These are phyloP conservation scores for Dendrolimus punctatus DNA, from an alignment of 1,140 invertebrate genomes.

Conservation along the genomic window DNA sequence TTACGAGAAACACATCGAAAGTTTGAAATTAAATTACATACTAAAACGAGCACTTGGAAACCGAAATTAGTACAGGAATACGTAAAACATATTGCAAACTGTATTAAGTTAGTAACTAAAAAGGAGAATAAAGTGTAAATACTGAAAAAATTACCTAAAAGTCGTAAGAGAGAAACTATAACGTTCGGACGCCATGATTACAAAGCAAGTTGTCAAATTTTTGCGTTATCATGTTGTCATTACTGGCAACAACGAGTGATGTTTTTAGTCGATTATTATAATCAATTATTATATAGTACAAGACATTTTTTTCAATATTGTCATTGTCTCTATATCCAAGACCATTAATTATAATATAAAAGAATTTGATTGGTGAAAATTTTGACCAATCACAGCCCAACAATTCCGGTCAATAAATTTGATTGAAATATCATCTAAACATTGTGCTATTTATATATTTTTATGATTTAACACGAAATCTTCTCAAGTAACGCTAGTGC, in stretches of 20 bases:
- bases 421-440: constrained; percentile 22
- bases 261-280: no score
- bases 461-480: constrained; percentile 16
- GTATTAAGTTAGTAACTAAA: no score
- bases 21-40: not conserved
- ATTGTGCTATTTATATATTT: constrained; percentile 49
- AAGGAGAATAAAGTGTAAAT: constrained; percentile 2
- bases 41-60: not conserved
- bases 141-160: constrained; percentile 85
- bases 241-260: constrained; percentile 6
- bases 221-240: constrained; percentile 27
- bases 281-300: not conserved
- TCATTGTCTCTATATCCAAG: not conserved
- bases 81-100: no score
- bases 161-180: constrained; percentile 99
- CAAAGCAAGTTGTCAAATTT: constrained; percentile 63
- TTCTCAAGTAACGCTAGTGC: constrained; percentile 14
- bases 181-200: constrained; percentile 93
- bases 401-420: constrained; percentile 55
- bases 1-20: not conserved
- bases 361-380: constrained; percentile 20
- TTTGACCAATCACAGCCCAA: constrained; percentile 32
- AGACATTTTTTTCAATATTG: not conserved
- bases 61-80: no score
- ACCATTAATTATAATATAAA: not conserved